These are phyloP conservation scores for Drosophila mojavensis DNA, from an alignment of 1,140 invertebrate genomes.

Conservation along the genomic window DNA sequence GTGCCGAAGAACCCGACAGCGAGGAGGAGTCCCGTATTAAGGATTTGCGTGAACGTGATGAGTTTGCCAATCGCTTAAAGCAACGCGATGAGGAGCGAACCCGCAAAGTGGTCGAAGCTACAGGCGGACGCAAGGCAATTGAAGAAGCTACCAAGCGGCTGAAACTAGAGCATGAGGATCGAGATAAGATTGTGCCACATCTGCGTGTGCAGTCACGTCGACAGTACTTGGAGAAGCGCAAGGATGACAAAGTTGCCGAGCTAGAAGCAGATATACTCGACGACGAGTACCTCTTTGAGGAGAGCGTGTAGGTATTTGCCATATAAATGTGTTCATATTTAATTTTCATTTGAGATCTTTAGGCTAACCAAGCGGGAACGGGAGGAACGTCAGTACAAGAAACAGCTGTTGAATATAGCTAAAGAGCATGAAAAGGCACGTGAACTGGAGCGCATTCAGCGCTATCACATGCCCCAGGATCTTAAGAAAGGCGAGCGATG, in stretches of 20 bases:
- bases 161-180: slow-evolving; percentile 93
- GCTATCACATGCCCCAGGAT: slow-evolving; percentile 97
- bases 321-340: background rate
- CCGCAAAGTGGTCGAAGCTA: slow-evolving; percentile 90
- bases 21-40: slow-evolving; percentile 88
- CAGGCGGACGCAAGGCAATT: slow-evolving; percentile 90
- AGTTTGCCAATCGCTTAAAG: slow-evolving; percentile 94
- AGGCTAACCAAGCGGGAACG: slow-evolving; percentile 94
- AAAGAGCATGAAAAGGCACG: slow-evolving; percentile 97
- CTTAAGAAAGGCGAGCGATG: slow-evolving; percentile 88
- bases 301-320: slow-evolving; percentile 88
- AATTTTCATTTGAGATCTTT: slow-evolving; percentile 41
- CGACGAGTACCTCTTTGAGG: slow-evolving; percentile 97
- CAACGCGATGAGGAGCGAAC: slow-evolving; percentile 96
- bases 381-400: slow-evolving; percentile 94
- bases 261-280: slow-evolving; percentile 97
- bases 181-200: slow-evolving; percentile 94
- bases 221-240: slow-evolving; percentile 97
- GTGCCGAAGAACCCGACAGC: slow-evolving; percentile 86
- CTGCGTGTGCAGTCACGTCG: slow-evolving; percentile 95
- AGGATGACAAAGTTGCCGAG: slow-evolving; percentile 98
- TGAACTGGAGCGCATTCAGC: slow-evolving; percentile 95
- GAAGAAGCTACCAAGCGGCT: slow-evolving; percentile 97
- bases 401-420: slow-evolving; percentile 94
- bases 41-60: slow-evolving; percentile 97